Evolutionary conservation across 2,113 vertebrate genomes (phyloP), one percentile per base, ranked within the genome.

Genomic region (Oplegnathus fasciatus): DNA sequence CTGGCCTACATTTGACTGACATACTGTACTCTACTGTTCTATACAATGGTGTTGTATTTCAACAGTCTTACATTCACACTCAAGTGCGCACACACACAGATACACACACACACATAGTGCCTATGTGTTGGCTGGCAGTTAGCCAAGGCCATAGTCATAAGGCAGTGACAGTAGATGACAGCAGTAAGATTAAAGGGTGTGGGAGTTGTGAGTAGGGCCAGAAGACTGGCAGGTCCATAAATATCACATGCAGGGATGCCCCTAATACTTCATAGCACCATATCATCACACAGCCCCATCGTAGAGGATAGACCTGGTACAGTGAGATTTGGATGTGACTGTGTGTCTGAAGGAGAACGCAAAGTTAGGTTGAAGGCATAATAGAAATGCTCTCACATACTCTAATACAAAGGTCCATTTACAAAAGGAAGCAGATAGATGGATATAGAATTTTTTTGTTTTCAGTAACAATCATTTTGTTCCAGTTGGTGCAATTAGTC

Each of bases 101-200:
- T 55, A 60, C 67, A 73, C 64, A 18, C 75, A 82, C 24, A 78
- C 69, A 82, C 11, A 44, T 1, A 57, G 17, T 82, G 64, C 42
- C 57, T 54, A 55, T 83, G 71, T 83, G 40, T 79, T 24, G 40
- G 34, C 61, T 91, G 93, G 90, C 90, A 77, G 81, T 37, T 28
- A 73, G 86, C 87, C 93, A 93, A 92, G 86, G 90, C 90, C 85
- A 82, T 75, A 88, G 89, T 85, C 92, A 91, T 90, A 86, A 90
- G 84, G 90, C 83, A 74, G 80, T 83, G 90, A 92, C 89, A 90
- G 86, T 71, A 55, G 89, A 89, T 88, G 92, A 90, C 91, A 90
- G 92, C 86, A 69, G 71, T 81, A 76, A 91, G 89, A 93, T 93
- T 90, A 91, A 93, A 88, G 87, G 80, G 85, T 85, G 79, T 58